These are phyloP conservation scores for Triplophysa rosa DNA, from an alignment of 2,113 vertebrate species.

Conservation along the genomic window DNA sequence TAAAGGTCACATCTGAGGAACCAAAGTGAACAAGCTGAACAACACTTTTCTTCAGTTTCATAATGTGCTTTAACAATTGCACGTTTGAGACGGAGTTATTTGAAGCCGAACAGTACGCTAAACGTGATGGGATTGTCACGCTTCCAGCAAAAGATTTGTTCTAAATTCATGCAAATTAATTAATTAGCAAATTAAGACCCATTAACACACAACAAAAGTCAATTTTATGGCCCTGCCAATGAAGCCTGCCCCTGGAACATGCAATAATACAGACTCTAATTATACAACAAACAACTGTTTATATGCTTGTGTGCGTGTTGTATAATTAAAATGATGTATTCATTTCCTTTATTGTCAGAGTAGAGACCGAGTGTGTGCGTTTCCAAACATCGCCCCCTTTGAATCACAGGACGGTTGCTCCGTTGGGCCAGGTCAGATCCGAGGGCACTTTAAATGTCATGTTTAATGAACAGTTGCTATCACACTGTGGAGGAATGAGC, in stretches of 20 bases:
- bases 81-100: not conserved
- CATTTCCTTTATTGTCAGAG: not conserved
- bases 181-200: slow-evolving; percentile 62
- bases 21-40: slow-evolving; percentile 16
- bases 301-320: not conserved
- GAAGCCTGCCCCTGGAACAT: slow-evolving; percentile 49
- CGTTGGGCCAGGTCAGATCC: slow-evolving; percentile 6
- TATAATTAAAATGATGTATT: not conserved
- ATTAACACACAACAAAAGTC: slow-evolving; percentile 55
- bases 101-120: slow-evolving; percentile 7
- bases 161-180: slow-evolving; percentile 63
- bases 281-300: slow-evolving; percentile 21
- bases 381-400: not conserved
- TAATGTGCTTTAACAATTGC: slow-evolving; percentile 4
- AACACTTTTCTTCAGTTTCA: not conserved
- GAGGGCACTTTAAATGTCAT: slow-evolving; percentile 22
- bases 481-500: slow-evolving; percentile 11
- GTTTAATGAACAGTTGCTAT: slow-evolving; percentile 27
- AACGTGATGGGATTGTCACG: slow-evolving; percentile 58
- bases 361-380: not conserved
- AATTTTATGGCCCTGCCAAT: slow-evolving; percentile 50
- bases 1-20: slow-evolving; percentile 32
- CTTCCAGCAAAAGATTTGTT: slow-evolving; percentile 52
- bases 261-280: slow-evolving; percentile 47
- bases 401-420: not conserved